Conservation (phyloP, 2,113 vertebrate genomes). For the Callospermophilus lateralis region DNA sequence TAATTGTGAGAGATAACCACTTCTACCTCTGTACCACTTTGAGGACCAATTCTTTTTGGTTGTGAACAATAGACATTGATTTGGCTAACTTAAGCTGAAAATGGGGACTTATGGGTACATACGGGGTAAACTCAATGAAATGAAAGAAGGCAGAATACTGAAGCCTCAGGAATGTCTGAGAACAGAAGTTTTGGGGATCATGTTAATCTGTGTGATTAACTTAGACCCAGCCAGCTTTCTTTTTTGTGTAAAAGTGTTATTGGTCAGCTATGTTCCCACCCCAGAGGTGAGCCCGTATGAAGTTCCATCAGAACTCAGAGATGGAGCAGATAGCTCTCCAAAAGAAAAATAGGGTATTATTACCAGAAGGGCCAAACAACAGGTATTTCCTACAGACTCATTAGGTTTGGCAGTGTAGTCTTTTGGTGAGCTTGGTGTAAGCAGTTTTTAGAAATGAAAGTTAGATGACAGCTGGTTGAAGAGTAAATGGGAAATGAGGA, state of each 20-base stretch:
- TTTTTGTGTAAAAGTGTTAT: neutral
- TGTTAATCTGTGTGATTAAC: neutral
- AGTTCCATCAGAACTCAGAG: neutral
- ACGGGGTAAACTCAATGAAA: neutral
- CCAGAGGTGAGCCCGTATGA: neutral
- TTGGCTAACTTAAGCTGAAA: constrained; percentile 20
- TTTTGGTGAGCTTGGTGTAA: constrained; percentile 11
- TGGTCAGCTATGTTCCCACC: neutral
- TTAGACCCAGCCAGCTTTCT: neutral
- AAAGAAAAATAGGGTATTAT: neutral
- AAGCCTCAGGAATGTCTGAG: neutral
- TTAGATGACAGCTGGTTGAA: neutral
- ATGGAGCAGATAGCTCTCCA: constrained; percentile 15
- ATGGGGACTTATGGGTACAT: neutral
- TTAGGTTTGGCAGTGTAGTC: neutral
- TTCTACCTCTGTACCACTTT: neutral
- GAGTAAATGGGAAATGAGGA: constrained; percentile 37
- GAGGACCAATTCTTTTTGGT: constrained; percentile 36
- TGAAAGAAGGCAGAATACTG: neutral
- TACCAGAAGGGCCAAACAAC: neutral
- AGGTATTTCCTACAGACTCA: neutral
- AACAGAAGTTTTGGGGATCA: constrained; percentile 20
- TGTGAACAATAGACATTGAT: constrained; percentile 42
- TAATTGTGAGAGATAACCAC: neutral
- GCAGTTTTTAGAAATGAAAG: constrained; percentile 51